Evolutionary conservation across 1,140 invertebrate species (phyloP).

Genomic region (Copidosoma floridanum): DNA sequence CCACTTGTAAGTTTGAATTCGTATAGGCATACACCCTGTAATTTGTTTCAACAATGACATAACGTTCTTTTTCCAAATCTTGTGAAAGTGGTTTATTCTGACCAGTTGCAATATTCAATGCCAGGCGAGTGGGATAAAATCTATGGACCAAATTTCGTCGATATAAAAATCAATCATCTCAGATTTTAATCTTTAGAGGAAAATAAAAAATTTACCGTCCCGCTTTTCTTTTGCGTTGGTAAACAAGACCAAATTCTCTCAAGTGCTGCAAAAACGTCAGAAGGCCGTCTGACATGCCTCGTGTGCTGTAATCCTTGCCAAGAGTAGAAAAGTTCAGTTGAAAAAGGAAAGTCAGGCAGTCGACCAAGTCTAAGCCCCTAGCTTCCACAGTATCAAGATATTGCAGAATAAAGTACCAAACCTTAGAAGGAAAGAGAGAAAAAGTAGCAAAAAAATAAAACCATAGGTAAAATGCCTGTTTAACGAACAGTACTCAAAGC

Average conservation of each 20-base stretch:
- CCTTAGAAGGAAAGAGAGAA: too few species aligned
- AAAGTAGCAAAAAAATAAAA: conserved; percentile 4
- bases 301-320: conserved; percentile 95
- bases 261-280: conserved; percentile 92
- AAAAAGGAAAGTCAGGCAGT: conserved; percentile 92
- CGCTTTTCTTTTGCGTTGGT: conserved; percentile 77
- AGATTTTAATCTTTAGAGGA: too few species aligned
- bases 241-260: conserved; percentile 94
- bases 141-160: conserved; percentile 32
- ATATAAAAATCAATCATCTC: conserved; percentile 18
- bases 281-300: conserved; percentile 86
- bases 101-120: conserved; percentile 82
- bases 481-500: background rate
- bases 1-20: conserved; percentile 88
- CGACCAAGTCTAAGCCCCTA: conserved; percentile 80
- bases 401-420: conserved; percentile 97
- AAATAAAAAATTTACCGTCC: conserved; percentile 42
- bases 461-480: conserved; percentile 1
- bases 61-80: conserved; percentile 67
- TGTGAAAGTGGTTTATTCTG: conserved; percentile 57
- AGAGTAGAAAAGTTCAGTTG: conserved; percentile 94
- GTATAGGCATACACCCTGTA: conserved; percentile 96
- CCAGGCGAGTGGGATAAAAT: conserved; percentile 93
- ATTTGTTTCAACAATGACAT: conserved; percentile 96
- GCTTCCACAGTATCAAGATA: conserved; percentile 90